Conservation (phyloP, 2,797 vertebrate genomes). For the Hapalemur alaotrensis region DNA sequence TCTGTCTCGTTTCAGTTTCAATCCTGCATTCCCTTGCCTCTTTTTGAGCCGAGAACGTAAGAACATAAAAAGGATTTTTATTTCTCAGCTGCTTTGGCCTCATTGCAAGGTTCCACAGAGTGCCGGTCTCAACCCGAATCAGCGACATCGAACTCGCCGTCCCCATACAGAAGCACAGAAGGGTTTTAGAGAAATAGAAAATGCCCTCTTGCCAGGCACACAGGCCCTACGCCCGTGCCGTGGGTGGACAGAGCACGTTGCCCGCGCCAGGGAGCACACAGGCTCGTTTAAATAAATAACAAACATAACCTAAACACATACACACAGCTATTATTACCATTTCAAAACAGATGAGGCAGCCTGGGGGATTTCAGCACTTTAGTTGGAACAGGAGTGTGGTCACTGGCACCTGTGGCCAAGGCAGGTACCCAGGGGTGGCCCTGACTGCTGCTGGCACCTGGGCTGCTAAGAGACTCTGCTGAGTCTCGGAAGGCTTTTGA, state of each 20-base stretch:
- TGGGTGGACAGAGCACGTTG: neutral
- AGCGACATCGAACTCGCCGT: slow-evolving; percentile 18
- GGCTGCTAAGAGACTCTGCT: neutral
- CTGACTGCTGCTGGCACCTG: neutral
- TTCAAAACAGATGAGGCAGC: neutral
- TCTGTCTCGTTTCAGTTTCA: neutral
- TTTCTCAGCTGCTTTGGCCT: slow-evolving; percentile 34
- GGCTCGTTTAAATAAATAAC: slow-evolving; percentile 79
- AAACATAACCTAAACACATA: neutral
- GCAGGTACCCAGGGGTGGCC: neutral
- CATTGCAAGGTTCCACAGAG: neutral
- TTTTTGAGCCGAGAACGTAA: neutral
- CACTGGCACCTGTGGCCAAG: neutral
- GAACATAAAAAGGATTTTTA: slow-evolving; percentile 52
- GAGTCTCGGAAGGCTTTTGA: neutral
- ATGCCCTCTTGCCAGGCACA: slow-evolving; percentile 69
- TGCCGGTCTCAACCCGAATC: neutral
- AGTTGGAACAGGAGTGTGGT: neutral
- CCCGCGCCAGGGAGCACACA: slow-evolving; percentile 61
- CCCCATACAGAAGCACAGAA: slow-evolving; percentile 59
- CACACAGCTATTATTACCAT: neutral
- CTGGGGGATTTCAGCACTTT: neutral
- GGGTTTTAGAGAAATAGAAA: slow-evolving; percentile 79
- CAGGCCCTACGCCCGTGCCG: slow-evolving; percentile 41
- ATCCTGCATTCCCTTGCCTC: neutral